These are phyloP conservation scores for Diploscapter pachys DNA, from an alignment of 1,140 invertebrate genomes.

Conservation along the genomic window DNA sequence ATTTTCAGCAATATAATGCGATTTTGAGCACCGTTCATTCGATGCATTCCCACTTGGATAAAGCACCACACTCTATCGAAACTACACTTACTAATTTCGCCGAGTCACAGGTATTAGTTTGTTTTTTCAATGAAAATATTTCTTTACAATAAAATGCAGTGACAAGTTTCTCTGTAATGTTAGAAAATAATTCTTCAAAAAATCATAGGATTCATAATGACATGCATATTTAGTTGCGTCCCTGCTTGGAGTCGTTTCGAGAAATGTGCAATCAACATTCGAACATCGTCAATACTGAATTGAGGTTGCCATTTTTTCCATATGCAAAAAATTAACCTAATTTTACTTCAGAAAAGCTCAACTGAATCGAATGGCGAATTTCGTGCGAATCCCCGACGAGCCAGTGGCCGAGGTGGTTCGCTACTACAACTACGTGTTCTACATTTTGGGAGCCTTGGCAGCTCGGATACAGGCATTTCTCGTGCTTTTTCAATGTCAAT, in stretches of 20 bases:
- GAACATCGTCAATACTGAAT: neutral
- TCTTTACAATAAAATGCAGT: too few relatives aligned
- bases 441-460: constrained; percentile 26
- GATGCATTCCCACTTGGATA: too few relatives aligned
- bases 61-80: too few relatives aligned
- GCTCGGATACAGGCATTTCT: constrained; percentile 15
- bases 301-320: constrained; percentile 16
- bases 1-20: too few relatives aligned
- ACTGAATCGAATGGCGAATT: neutral
- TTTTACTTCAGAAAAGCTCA: constrained; percentile 3
- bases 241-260: constrained; percentile 16
- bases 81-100: too few relatives aligned
- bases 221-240: constrained; percentile 8
- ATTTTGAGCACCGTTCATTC: too few relatives aligned
- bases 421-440: constrained; percentile 24
- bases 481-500: neutral
- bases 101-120: too few relatives aligned
- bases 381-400: constrained; percentile 4
- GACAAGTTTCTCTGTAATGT: too few relatives aligned
- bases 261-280: constrained; percentile 14
- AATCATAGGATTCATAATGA: too few relatives aligned
- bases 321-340: neutral
- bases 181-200: too few relatives aligned
- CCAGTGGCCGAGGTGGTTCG: neutral
- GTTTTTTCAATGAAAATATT: too few relatives aligned